These are phyloP conservation scores for Oedothorax gibbosus DNA, from an alignment of 1,140 invertebrate genomes.

Conservation along the genomic window DNA sequence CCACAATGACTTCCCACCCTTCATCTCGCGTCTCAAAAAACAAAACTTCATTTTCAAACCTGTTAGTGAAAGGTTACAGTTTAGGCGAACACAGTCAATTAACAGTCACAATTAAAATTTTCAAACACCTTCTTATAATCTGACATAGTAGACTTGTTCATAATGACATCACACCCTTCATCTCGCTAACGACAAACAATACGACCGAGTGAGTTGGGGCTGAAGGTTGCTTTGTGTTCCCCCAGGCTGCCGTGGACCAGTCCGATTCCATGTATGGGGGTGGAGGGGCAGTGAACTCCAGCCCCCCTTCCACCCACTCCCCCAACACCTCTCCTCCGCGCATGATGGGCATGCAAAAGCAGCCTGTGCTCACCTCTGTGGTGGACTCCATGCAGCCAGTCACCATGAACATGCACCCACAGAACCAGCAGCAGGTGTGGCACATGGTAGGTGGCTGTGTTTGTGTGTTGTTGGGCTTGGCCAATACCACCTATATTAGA, in stretches of 20 bases:
- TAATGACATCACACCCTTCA: too few relatives aligned
- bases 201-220: neutral
- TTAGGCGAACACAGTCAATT: too few relatives aligned
- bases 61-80: too few relatives aligned
- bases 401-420: constrained; percentile 69
- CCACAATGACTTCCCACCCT: too few relatives aligned
- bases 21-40: too few relatives aligned
- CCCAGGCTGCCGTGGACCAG: constrained; percentile 59
- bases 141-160: too few relatives aligned
- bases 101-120: too few relatives aligned
- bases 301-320: constrained; percentile 35
- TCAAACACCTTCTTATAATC: too few relatives aligned
- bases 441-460: constrained; percentile 33
- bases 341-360: constrained; percentile 66
- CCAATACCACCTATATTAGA: neutral
- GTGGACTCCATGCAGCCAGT: constrained; percentile 63
- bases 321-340: constrained; percentile 47
- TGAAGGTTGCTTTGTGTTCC: neutral
- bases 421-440: constrained; percentile 59
- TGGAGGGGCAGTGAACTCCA: constrained; percentile 27
- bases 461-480: neutral
- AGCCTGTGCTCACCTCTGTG: constrained; percentile 66
- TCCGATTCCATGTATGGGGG: constrained; percentile 58
- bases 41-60: too few relatives aligned
- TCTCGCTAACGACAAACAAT: too few relatives aligned